Base-by-base conservation (phyloP, 2,113 vertebrate species). In the Hirundichthys speculiger region DNA sequence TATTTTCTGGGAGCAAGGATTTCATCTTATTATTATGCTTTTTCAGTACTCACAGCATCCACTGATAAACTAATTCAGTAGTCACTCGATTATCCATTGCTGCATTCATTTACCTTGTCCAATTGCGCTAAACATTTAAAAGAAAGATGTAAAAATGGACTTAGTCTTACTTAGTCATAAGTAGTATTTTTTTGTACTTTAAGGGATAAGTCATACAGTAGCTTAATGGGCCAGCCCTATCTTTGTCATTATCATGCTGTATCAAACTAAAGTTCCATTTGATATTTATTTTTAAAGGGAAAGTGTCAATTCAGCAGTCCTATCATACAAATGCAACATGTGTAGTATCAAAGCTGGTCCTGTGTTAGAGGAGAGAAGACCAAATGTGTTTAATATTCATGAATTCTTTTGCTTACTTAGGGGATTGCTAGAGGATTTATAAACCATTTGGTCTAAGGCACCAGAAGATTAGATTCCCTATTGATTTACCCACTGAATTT, bases 281-380 rank as follows among this genome's bases (percentile, higher is more conserved):
- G 62, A 80, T 83, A 83, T 90, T 84, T 73, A 83, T 83, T 75
- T 85, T 78, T 42, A 58, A 69, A 80, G 71, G 58, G 75, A 78
- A 81, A 67, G 45, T 87, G 79, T 75, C 52, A 64, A 77, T 75
- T 90, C 88, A 90, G 85, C 83, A 72, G 30, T 68, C 27, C 80
- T 68, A 62, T 76, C 68, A 60, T 64, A 67, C 70, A 53, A 77
- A 76, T 24, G 52, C 4, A 64, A 78, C 41, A 74, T 20, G 39
- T 42, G 43, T 50, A 41, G 59, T 79, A 86, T 88, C 85, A 86
- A 84, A 87, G 78, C 52, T 12, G 10, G 61, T 77, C 58, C 61
- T 87, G 83, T 89, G 79, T 85, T 72, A 34, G 49, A 25, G 24
- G 19, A 51, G 59, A 68, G 61, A 51, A 65, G 69, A 67, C 27